A percentile compares a stretch with the other conserved stretches of the same genome.
Conservation (phyloP, 2,888 invertebrate species). For the Protula sp. region DNA sequence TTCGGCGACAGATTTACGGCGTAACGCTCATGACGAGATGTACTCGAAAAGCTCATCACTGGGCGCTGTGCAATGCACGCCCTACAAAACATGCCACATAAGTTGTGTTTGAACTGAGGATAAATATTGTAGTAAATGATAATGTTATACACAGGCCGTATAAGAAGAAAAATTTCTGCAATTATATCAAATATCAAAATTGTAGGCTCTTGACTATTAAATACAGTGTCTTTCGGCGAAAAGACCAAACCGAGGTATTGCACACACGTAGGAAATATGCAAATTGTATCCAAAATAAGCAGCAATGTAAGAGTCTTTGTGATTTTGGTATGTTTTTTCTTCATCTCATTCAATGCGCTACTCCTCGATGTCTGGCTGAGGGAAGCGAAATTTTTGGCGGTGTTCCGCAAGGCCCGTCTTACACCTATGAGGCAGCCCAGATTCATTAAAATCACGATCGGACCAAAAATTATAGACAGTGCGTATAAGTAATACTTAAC, state of each 20-base stretch:
- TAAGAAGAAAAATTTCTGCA: slow-evolving; percentile 9
- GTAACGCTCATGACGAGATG: too few relatives aligned
- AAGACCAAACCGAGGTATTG: slow-evolving; percentile 9
- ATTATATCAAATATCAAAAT: slow-evolving; percentile 10
- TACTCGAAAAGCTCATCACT: too few relatives aligned
- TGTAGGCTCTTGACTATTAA: not conserved
- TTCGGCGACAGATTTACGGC: too few relatives aligned
- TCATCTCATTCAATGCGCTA: too few relatives aligned
- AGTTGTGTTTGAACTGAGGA: too few relatives aligned
- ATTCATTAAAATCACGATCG: slow-evolving; percentile 8
- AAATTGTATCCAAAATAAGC: slow-evolving; percentile 9
- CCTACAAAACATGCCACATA: too few relatives aligned
- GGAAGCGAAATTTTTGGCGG: not conserved
- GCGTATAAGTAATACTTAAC: slow-evolving; percentile 2
- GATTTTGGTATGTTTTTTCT: not conserved
- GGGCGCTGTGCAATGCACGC: too few relatives aligned
- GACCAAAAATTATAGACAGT: slow-evolving; percentile 7
- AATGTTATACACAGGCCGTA: slow-evolving; percentile 5
- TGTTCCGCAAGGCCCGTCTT: not conserved
- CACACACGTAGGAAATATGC: slow-evolving; percentile 8
- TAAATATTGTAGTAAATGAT: too few relatives aligned
- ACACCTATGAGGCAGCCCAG: slow-evolving; percentile 7
- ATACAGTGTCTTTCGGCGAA: slow-evolving; percentile 7
- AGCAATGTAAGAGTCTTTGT: slow-evolving; percentile 12
- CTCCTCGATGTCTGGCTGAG: too few relatives aligned